Evolutionary conservation across 2,888 invertebrate genomes (phyloP).

Genomic region (Cryptocheilus praepositus): DNA sequence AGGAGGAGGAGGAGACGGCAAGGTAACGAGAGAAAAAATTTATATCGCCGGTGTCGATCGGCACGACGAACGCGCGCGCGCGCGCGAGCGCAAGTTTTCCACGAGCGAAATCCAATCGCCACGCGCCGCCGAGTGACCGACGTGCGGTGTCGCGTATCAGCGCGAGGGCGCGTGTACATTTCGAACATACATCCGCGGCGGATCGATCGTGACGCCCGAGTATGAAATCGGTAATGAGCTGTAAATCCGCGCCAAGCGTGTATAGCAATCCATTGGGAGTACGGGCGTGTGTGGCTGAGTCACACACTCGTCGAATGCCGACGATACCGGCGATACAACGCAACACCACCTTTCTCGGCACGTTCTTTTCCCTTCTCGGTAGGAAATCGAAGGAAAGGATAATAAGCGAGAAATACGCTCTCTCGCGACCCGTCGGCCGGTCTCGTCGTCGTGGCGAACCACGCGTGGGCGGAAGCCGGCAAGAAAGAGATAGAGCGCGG

Average conservation of each 20-base stretch:
- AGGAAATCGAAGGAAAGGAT: conserved; percentile 71
- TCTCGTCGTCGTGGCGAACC: conserved; percentile 46
- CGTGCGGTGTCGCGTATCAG: conserved; percentile 30
- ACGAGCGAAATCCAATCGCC: conserved; percentile 21
- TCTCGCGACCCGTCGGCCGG: conserved; percentile 58
- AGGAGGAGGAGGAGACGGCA: conserved; percentile 1
- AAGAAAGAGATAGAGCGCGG: conserved; percentile 5
- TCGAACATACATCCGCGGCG: conserved; percentile 14
- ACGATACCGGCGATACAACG: conserved; percentile 15
- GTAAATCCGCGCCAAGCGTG: conserved; percentile 62
- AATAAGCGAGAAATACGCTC: conserved; percentile 72
- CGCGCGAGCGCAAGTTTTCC: conserved; percentile 27
- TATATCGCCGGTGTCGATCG: conserved; percentile 9
- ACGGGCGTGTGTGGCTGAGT: neutral
- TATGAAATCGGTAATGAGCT: conserved; percentile 73
- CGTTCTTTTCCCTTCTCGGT: conserved; percentile 52
- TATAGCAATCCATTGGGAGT: neutral
- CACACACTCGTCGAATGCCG: neutral
- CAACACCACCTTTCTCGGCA: conserved; percentile 36
- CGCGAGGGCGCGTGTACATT: conserved; percentile 16
- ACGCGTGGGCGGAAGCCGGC: conserved; percentile 1
- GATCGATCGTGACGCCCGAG: conserved; percentile 49
- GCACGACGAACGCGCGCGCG: conserved; percentile 24
- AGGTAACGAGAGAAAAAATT: conserved; percentile 16
- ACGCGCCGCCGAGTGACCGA: conserved; percentile 15